Evolutionary conservation across 1,140 invertebrate genomes (phyloP), one percentile per base, ranked within the genome.

Genomic region (Chrysomallon squamiferum): DNA sequence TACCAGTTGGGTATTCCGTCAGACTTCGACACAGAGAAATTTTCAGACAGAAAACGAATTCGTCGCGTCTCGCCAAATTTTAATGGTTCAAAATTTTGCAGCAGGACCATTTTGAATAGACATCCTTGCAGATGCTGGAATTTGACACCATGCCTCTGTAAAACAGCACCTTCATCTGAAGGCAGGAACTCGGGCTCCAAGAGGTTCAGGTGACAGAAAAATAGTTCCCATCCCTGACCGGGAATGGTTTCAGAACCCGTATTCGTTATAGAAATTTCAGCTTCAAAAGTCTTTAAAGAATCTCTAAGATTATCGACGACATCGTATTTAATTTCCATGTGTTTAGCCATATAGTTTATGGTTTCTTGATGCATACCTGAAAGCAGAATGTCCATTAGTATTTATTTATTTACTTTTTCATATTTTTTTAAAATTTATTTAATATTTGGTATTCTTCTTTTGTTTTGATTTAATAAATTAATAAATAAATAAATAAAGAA

Each of bases 1-100:
- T 73, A 79, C 77, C 75, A 77, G 35, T 79, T 79, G 3, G 74
- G 74, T 50, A 73, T 70, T 11, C 63, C 65, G 38, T 79, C 77
- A 22, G 75, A 75, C 3, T 61, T 66, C 0, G 75, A 71, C 0
- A 73, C 72, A 15, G 66, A 65, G 69, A 67, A 78, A 38, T 77
- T 75, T 50, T 77, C 72, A 6, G 69, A 69, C 1, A 69, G 41
- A 18, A 75, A 68, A 4, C 62, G 56, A 30, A 78, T 71, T 18
- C 41, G 49, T n/a, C 71, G 50, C 11, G 45, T 63, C 0, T 59
- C 56, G 20, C 70, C 68, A 1, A 75, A 73, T 0, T 58, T 43
- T 25, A 77, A 30, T 2, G 64, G 9, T 22, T 62, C 41, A 63
- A 73, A 79, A 57, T 20, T 62, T 15, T 3, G 43, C 3, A 66